Percentiles rank a stretch among this genome's conserved stretches.
phyloP scores from a whole-genome alignment of 2,888 invertebrate genomes.

The Trachelus iudaicus region DNA sequence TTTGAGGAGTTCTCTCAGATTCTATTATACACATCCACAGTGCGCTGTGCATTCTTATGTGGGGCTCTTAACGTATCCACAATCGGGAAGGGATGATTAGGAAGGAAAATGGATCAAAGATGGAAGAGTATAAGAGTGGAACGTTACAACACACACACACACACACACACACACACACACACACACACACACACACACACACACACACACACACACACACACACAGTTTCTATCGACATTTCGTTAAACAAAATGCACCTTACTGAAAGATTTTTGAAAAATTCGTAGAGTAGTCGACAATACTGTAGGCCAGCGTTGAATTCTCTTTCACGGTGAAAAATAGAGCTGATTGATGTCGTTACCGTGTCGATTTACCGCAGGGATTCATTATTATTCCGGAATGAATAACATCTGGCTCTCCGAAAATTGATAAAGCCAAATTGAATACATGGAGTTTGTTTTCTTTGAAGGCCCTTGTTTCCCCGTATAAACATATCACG shows the following conservation, averaged over 20 bases:
- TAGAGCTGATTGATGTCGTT: neutral
- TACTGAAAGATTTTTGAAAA: constrained; percentile 30
- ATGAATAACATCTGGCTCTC: neutral
- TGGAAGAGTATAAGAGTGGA: too few species aligned
- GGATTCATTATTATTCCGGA: neutral
- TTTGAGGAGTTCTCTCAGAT: too few species aligned
- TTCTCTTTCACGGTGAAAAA: neutral
- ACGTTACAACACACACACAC: constrained; percentile 12
- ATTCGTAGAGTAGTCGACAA: constrained; percentile 18
- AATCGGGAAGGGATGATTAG: too few species aligned
- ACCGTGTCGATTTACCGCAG: neutral
- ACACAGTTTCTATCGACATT: constrained; percentile 45
- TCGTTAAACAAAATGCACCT: constrained; percentile 43
- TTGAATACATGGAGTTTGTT: neutral
- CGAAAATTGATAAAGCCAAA: neutral
- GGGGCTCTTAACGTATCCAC: too few species aligned
- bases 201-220: constrained; percentile 35
- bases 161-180: constrained; percentile 16
- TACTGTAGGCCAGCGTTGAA: neutral
- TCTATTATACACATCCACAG: too few species aligned
- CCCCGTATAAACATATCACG: neutral
- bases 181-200: constrained; percentile 38
- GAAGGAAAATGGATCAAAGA: too few species aligned
- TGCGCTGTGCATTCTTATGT: too few species aligned
- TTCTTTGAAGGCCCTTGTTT: neutral